A percentile compares a stretch with the other conserved stretches of the same genome.
Evolutionary conservation across 2,113 vertebrate species (phyloP).

Genomic region (Glareola pratincola): DNA sequence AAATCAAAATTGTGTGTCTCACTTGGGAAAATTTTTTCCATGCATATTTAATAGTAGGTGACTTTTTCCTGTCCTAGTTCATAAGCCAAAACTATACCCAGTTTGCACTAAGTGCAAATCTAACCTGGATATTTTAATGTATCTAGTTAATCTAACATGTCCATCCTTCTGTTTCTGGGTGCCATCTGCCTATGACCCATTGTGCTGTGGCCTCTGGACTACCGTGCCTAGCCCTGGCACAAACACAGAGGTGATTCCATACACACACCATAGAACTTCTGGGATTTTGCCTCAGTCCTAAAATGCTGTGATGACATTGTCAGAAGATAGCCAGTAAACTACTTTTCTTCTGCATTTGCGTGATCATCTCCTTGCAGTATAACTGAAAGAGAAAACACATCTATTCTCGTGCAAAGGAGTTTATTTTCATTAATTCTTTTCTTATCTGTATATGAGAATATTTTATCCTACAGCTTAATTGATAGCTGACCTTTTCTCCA

Average conservation of each 20-base stretch:
- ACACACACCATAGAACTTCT: neutral
- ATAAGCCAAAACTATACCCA: neutral
- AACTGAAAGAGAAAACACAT: neutral
- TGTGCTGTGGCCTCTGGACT: neutral
- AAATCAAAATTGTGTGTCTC: neutral
- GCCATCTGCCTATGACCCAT: neutral
- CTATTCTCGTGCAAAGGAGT: neutral
- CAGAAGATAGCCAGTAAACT: neutral
- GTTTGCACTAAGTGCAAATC: neutral
- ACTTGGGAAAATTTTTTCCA: neutral
- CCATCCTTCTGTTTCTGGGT: neutral
- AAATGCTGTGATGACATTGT: neutral
- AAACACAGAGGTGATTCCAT: neutral
- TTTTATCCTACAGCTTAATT: constrained; percentile 47
- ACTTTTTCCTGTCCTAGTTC: neutral
- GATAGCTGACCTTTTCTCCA: constrained; percentile 60
- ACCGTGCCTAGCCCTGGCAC: no score
- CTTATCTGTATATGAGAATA: constrained; percentile 18
- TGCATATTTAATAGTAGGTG: fast-evolving
- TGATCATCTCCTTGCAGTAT: neutral
- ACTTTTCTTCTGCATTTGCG: neutral
- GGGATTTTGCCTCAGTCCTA: neutral
- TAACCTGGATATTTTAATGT: neutral
- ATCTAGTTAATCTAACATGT: neutral
- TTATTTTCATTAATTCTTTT: constrained; percentile 35